Percentiles rank a stretch among this genome's conserved stretches.
Conservation (phyloP, 2,888 invertebrate genomes). For the Tineola bisselliella region DNA sequence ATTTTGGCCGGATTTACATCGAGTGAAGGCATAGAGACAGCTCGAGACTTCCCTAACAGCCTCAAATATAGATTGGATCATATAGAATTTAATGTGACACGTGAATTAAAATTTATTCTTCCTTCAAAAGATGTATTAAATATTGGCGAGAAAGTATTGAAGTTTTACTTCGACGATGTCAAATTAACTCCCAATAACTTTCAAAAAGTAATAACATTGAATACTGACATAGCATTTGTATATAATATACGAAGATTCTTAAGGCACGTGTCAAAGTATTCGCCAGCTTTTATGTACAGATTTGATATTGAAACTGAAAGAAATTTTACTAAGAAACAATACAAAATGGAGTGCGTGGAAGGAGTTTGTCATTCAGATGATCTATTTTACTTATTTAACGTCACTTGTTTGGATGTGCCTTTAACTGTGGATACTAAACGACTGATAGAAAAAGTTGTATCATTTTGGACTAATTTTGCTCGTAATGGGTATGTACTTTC, state of each 20-base stretch:
- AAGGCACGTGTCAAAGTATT: conserved; percentile 29
- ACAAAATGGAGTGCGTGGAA: conserved; percentile 38
- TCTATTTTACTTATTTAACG: conserved; percentile 44
- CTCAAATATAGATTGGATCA: conserved; percentile 27
- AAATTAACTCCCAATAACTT: conserved; percentile 30
- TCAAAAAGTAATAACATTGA: conserved; percentile 37
- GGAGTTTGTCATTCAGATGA: conserved; percentile 59
- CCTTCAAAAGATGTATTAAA: conserved; percentile 27
- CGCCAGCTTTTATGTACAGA: conserved; percentile 44
- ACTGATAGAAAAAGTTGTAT: conserved; percentile 35
- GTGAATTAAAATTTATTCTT: conserved; percentile 47
- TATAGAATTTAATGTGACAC: conserved; percentile 43
- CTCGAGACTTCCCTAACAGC: conserved; percentile 30
- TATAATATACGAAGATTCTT: conserved; percentile 48
- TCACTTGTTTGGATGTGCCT: conserved; percentile 44
- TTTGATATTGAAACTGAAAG: conserved; percentile 50
- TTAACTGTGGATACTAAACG: conserved; percentile 36
- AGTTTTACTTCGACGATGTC: conserved; percentile 40
- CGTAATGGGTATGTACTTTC: conserved; percentile 36
- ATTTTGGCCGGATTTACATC: conserved; percentile 52
- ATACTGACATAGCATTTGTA: conserved; percentile 42
- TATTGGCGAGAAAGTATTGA: conserved; percentile 37
- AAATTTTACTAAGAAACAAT: conserved; percentile 42
- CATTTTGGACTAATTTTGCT: conserved; percentile 50
- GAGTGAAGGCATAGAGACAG: conserved; percentile 55